Evolutionary conservation across 2,888 invertebrate genomes (phyloP), one percentile per base, ranked within the genome.

Genomic region (Glomeris marginata): DNA sequence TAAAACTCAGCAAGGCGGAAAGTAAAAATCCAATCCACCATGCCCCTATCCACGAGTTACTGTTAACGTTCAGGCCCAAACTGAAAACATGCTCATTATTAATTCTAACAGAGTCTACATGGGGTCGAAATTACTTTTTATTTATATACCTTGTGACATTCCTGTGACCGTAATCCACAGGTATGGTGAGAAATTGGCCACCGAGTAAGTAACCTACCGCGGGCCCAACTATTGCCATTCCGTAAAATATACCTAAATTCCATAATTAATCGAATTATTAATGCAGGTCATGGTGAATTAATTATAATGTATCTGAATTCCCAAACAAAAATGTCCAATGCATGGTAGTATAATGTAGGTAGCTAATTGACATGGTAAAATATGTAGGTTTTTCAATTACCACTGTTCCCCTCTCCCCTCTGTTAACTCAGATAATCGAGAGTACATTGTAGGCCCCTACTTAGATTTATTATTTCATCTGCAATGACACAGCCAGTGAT

Each of bases 1-100:
- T 62, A 41, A 81, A 67, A 55, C 80, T 80, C 33, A 80, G 67
- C 2, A 76, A 43, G 0, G 78, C 78, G 0, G 80, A 77, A 10
- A 78, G 69, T 33, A 84, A 71, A 63, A 85, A 85, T 1, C 84
- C 84, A 45, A 84, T 72, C 85, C 85, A 86, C 85, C 85, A 86
- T 21, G 84, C 84, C 20, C 86, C 86, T 47, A 86, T 78, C 85
- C 85, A 86, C 10, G 78, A 75, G 22, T 80, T 80, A 60, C 79
- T 81, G 50, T 74, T 69, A 0, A 80, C 76, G 6, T 79, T 80
- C 52, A 81, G 68, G 3, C 79, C 78, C 52, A 80, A 66, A 56
- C 82, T 82, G 45, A 53, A 42, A 43, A 41, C 15, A 42, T 43
- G 28, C 20, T 42, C 6, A 42, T 13, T 28, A 33, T 33, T 43